phyloP scores from a whole-genome alignment of 2,113 vertebrate genomes.

The Cyanoramphus novaezelandiae region DNA sequence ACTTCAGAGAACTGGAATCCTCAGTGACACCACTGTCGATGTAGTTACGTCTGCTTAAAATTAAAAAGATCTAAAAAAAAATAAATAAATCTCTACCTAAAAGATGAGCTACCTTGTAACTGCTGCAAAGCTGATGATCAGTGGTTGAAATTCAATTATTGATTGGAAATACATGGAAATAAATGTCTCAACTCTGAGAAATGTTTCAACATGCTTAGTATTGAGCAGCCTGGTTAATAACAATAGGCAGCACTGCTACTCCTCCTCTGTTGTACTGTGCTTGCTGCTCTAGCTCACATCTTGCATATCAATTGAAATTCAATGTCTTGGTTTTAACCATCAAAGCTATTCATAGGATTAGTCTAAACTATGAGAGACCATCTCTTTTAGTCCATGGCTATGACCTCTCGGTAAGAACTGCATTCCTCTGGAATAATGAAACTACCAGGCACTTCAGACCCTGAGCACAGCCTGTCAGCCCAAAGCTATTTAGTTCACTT shows the following conservation, averaged over 20 bases:
- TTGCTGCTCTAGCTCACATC: not conserved
- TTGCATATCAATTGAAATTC: not conserved
- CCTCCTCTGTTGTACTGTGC: not conserved
- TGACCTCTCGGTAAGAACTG: fast-evolving
- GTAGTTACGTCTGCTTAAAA: not conserved
- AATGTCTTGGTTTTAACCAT: not conserved
- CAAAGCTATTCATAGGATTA: not conserved
- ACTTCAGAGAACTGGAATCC: not conserved
- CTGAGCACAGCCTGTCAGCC: not conserved
- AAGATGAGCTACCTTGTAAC: not conserved
- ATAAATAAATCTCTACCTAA: not conserved
- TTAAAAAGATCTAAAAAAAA: not conserved
- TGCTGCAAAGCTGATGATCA: not conserved
- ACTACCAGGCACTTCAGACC: not conserved
- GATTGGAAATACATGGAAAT: not conserved
- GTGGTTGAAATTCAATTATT: not conserved
- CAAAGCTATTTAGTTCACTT: not conserved
- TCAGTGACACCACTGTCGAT: not conserved
- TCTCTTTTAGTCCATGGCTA: not conserved
- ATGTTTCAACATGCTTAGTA: not conserved
- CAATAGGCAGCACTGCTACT: not conserved
- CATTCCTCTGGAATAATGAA: not conserved
- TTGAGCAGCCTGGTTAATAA: not conserved
- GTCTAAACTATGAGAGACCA: not conserved
- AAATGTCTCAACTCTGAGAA: not conserved